phyloP scores from a whole-genome alignment of 2,888 invertebrate species.

The Acrobasis suavella region DNA sequence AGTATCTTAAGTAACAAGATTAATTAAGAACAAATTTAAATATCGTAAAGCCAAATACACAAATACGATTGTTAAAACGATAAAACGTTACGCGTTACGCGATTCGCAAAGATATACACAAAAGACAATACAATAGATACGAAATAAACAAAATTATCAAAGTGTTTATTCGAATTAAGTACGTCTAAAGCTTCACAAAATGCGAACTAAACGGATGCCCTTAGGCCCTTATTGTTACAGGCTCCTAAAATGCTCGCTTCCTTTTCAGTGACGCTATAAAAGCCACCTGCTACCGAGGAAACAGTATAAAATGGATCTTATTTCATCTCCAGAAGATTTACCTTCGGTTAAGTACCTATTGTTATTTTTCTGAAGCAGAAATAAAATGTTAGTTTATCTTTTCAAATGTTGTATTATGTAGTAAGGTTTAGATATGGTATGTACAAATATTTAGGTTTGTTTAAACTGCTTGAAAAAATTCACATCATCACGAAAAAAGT shows the following conservation, averaged over 20 bases:
- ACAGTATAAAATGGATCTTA: constrained; percentile 16
- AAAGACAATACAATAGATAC: not conserved
- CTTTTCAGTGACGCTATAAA: constrained; percentile 12
- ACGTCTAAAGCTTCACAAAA: constrained; percentile 1
- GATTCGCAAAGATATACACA: not conserved
- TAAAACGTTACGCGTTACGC: not conserved
- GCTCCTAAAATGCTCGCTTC: constrained; percentile 6
- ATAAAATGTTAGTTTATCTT: not conserved
- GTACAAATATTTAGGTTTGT: no score
- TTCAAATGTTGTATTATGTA: not conserved
- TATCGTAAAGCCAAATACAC: not conserved
- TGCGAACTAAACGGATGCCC: constrained; percentile 6
- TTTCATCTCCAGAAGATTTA: constrained; percentile 17
- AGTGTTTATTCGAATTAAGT: not conserved
- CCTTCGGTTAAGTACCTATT: constrained; percentile 2
- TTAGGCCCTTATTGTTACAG: constrained; percentile 5
- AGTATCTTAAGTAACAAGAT: no score
- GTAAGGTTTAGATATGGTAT: no score
- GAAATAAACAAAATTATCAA: not conserved
- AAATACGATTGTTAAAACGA: not conserved
- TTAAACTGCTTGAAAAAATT: no score
- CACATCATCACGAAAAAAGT: no score
- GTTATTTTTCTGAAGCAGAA: not conserved
- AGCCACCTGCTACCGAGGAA: constrained; percentile 9
- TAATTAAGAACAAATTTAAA: no score